Base-by-base conservation (phyloP, 2,797 vertebrate species). In the Aplochiton taeniatus region DNA sequence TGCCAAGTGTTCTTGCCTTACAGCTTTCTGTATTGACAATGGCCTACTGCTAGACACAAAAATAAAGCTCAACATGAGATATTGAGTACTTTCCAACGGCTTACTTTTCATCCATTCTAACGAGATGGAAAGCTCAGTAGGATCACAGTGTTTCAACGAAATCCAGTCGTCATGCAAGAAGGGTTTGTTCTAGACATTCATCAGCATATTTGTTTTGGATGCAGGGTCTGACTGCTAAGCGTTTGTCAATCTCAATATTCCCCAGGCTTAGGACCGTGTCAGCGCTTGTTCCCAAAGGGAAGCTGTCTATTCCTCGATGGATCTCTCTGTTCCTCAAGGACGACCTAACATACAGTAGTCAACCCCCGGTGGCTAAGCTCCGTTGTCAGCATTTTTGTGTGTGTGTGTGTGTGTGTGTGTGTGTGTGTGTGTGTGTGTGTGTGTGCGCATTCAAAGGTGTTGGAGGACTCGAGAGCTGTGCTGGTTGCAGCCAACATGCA, bases 401-500 rank as follows among this genome's bases (percentile, higher is more conserved):
- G 53, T 65, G 67, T 57, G 61, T 31, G 53, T 63, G 67, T 49
- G 8, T 14, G 45, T n/a, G 60, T 64, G 18, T 49, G 57, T 53
- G 43, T 67, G 57, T 13, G 52, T 50, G 49, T 56, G 20, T 60
- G 53, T 44, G 11, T 16, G 18, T 68, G 16, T 9, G 19, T 63
- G 3, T 50, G n/a, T 41, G 51, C n/a, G 49, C 20, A 45, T 56
- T 12, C 58, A 49, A 67, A 99, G 97, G 97, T 99, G 68, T 85
- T 99, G 84, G 96, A 99, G 78, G 97, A 99, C 75, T 99, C 97
- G 0, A 89, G 93, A 78, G 93, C 93, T 4, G 85, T 96, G 66
- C 92, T 99, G 31, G 87, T 93, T 0, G 88, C 94, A 4, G 95
- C 96, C 0, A 93, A 95, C 0, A 88, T 98, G 78, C 94, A 93